Evolutionary conservation across 2,113 vertebrate species (phyloP).

Genomic region (Scortum barcoo): DNA sequence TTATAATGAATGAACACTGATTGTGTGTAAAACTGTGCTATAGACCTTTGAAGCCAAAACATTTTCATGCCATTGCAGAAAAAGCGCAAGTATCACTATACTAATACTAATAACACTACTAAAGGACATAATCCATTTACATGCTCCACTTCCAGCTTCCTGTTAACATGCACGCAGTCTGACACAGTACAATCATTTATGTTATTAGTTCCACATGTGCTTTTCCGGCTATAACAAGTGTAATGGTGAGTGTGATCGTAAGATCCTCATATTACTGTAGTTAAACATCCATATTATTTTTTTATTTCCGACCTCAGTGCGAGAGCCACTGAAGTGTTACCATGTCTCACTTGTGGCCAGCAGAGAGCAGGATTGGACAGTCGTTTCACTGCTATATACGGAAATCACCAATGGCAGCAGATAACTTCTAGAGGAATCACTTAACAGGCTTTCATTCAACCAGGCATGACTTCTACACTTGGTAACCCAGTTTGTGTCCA

Average conservation of each 20-base stretch:
- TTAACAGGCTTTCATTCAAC: background rate
- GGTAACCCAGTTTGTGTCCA: too few species aligned
- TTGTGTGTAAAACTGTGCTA: background rate
- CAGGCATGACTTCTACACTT: background rate
- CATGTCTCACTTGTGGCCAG: slow-evolving; percentile 19
- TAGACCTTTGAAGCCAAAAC: background rate
- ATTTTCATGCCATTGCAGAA: background rate
- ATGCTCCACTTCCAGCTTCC: background rate
- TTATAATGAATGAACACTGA: background rate
- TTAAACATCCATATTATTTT: background rate
- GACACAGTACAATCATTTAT: background rate
- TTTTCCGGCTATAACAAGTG: background rate
- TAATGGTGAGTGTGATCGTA: too few species aligned
- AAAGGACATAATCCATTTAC: background rate
- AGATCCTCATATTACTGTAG: background rate
- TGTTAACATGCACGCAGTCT: background rate
- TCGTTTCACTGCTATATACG: background rate
- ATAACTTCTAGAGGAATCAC: background rate
- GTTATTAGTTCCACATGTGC: background rate
- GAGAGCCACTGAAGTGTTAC: background rate
- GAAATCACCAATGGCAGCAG: background rate
- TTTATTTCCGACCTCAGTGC: background rate
- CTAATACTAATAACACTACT: too few species aligned
- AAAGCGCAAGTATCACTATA: background rate
- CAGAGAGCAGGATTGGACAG: slow-evolving; percentile 53